Evolutionary conservation across 2,888 invertebrate species (phyloP).

Genomic region (Spodoptera picta): DNA sequence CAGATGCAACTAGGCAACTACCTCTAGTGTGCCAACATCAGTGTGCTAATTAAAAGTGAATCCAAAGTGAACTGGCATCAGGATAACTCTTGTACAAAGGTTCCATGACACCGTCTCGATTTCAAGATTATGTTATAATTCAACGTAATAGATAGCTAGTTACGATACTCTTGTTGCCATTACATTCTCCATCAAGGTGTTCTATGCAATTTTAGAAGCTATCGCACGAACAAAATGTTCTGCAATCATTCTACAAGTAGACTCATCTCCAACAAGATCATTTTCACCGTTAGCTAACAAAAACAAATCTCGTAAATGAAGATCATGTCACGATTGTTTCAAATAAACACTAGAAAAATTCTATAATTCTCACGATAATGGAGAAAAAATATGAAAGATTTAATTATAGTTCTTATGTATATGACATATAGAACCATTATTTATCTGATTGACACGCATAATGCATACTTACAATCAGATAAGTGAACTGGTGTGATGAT

Average conservation of each 20-base stretch:
- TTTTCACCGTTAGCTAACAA: slow-evolving; percentile 48
- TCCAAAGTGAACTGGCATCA: not conserved
- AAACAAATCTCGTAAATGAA: slow-evolving; percentile 36
- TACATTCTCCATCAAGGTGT: slow-evolving; percentile 10
- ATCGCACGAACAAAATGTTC: slow-evolving; percentile 27
- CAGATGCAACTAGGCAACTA: too few species aligned
- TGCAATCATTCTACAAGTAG: slow-evolving; percentile 28
- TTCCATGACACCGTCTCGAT: slow-evolving; percentile 4
- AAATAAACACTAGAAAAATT: slow-evolving; percentile 40
- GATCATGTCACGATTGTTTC: slow-evolving; percentile 42
- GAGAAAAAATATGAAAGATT: slow-evolving; percentile 37
- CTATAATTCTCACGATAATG: slow-evolving; percentile 29
- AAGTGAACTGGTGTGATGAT: slow-evolving; percentile 33
- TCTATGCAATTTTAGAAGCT: slow-evolving; percentile 22
- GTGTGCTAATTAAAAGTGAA: not conserved
- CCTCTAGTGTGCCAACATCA: too few species aligned
- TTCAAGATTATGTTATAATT: slow-evolving; percentile 18
- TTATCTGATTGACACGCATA: slow-evolving; percentile 38
- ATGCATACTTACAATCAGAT: slow-evolving; percentile 32
- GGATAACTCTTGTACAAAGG: slow-evolving; percentile 17
- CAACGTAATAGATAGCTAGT: slow-evolving; percentile 10
- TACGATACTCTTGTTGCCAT: slow-evolving; percentile 27
- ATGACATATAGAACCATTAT: slow-evolving; percentile 25
- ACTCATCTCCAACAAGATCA: slow-evolving; percentile 25
- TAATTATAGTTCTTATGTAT: slow-evolving; percentile 2